Base-by-base conservation (phyloP, 2,888 invertebrate genomes). In the Amblyjoppa proteus region DNA sequence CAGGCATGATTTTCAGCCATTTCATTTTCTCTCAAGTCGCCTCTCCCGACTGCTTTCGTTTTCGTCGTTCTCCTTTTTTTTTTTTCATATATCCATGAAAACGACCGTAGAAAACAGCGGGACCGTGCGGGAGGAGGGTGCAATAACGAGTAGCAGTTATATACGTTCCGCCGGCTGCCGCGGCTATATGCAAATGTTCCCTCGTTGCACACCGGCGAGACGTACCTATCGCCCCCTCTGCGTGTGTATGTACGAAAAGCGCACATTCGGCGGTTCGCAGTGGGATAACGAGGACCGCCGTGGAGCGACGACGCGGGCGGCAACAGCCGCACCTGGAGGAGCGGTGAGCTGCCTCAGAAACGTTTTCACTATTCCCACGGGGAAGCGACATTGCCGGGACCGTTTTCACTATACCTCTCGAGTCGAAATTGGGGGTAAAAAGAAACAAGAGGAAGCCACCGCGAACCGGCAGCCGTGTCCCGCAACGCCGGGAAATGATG, bases 81-180 rank as follows among this genome's bases (percentile, higher is more conserved):
- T 20, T 77, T 81, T 81, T 81, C 77, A 74, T 81, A 85, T 81
- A 68, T 53, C 28, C 75, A 38, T 25, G 31, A 73, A 61, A 75
- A 28, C 73, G 51, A 74, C 51, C 77, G 74, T 76, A 71, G 84
- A 77, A 81, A 77, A 74, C 45, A 74, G 74, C 64, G 74, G 5
- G 31, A 64, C 77, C 51, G 77, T 13, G 45, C 45, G 45, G 58
- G 58, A 69, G 64, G 70, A 78, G 78, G 78, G 75, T 81, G 81
- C 78, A 81, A 81, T 85, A 85, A 85, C 81, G 81, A 82, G 78
- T 70, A 78, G 81, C 78, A 78, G 74, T 77, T 77, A 81, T 84
- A 81, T 81, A 58, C 81, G 77, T 84, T 84, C 38, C 81, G 66
- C 69, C 53, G 28, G 68, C 73, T 74, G 75, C 66, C 66, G n/a